phyloP scores from a whole-genome alignment of 2,888 invertebrate species.

The Stenichneumon culpator region DNA sequence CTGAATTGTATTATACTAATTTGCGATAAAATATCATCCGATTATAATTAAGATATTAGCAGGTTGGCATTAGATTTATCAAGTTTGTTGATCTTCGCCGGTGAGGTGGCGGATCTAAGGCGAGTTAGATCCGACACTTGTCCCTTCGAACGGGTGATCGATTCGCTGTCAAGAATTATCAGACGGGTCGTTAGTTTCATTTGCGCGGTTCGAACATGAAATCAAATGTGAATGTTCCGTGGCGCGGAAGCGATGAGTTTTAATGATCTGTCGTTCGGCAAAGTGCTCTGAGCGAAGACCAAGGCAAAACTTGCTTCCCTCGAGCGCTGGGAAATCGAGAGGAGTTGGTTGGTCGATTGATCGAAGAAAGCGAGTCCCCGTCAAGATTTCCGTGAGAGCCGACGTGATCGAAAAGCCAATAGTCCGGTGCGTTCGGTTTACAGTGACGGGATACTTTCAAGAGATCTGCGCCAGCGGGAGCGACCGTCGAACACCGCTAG shows the following conservation, averaged over 20 bases:
- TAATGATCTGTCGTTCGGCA: background rate
- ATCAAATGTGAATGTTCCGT: background rate
- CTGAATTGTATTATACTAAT: conserved; percentile 63
- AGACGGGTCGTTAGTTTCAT: conserved; percentile 1
- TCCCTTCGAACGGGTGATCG: background rate
- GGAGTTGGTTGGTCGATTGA: conserved; percentile 56
- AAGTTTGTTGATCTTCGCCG: conserved; percentile 27
- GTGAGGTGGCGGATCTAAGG: background rate
- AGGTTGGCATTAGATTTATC: conserved; percentile 58
- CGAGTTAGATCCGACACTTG: background rate
- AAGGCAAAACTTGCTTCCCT: background rate
- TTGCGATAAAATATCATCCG: conserved; percentile 62
- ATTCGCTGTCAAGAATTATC: conserved; percentile 10
- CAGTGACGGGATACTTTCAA: conserved; percentile 33
- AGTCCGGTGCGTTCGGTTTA: conserved; percentile 63
- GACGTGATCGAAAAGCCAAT: conserved; percentile 82
- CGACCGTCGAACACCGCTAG: conserved; percentile 1
- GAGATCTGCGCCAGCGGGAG: conserved; percentile 6
- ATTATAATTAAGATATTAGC: conserved; percentile 60
- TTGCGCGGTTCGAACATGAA: background rate
- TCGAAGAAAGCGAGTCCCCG: conserved; percentile 60
- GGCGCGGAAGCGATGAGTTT: background rate
- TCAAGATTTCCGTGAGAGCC: conserved; percentile 80
- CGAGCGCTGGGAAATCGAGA: conserved; percentile 41
- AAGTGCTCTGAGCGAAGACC: background rate